phyloP scores from a whole-genome alignment of 2,888 invertebrate species.

The Athalia circularis region DNA sequence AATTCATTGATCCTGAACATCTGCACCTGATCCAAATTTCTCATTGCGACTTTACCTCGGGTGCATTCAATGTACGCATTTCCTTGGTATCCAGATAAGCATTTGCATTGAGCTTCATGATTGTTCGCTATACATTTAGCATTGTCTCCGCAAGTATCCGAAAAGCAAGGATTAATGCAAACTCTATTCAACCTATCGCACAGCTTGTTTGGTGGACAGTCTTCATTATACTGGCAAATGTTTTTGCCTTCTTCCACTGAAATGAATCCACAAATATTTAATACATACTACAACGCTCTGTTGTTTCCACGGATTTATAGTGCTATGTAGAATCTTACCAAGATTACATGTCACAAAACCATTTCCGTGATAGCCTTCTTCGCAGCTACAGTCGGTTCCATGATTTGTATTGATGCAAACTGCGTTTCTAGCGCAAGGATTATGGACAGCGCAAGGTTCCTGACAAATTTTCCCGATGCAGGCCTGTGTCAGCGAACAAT shows the following conservation, averaged over 20 bases:
- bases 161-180: conserved; percentile 88
- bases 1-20: background rate
- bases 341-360: conserved; percentile 88
- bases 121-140: conserved; percentile 86
- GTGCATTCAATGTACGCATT: conserved; percentile 86
- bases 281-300: background rate
- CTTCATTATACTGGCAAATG: conserved; percentile 92
- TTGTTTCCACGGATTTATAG: conserved; percentile 17
- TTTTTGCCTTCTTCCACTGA: conserved; percentile 75
- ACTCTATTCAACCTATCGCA: conserved; percentile 90
- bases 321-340: conserved; percentile 77
- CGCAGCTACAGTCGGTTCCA: conserved; percentile 89
- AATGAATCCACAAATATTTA: conserved; percentile 49
- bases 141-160: conserved; percentile 88
- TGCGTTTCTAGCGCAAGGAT: conserved; percentile 89
- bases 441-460: conserved; percentile 89
- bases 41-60: conserved; percentile 74
- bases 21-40: too few species aligned
- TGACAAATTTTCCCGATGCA: conserved; percentile 91
- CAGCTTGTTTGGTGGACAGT: conserved; percentile 89
- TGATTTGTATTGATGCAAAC: conserved; percentile 93
- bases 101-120: conserved; percentile 86
- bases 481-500: conserved; percentile 90
- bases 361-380: conserved; percentile 91
- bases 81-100: conserved; percentile 83